A percentile compares a stretch with the other conserved stretches of the same genome.
Evolutionary conservation across 2,888 invertebrate species (phyloP).

Genomic region (Aleiodes alternator): DNA sequence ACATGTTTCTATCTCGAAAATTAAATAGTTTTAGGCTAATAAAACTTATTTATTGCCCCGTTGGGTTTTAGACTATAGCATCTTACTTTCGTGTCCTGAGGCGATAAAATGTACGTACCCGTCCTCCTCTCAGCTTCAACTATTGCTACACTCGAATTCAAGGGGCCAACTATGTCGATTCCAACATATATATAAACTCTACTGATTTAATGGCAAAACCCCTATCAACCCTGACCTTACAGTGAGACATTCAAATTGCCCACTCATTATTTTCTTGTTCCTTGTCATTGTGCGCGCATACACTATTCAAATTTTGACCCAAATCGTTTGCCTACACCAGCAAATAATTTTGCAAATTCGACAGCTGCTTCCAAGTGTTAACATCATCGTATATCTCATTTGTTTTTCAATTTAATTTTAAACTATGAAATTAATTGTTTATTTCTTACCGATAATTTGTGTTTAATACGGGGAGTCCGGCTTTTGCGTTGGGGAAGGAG

Average conservation of each 20-base stretch:
- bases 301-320: conserved; percentile 57
- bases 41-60: conserved; percentile 23
- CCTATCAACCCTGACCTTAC: conserved; percentile 44
- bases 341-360: conserved; percentile 39
- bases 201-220: conserved; percentile 38
- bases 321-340: conserved; percentile 43
- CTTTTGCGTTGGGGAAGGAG: conserved; percentile 67
- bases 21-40: conserved; percentile 24
- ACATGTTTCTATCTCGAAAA: conserved; percentile 11
- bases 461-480: conserved; percentile 66
- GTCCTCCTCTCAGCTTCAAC: background rate
- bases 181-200: conserved; percentile 29
- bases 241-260: conserved; percentile 37
- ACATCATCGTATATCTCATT: background rate
- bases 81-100: conserved; percentile 35
- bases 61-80: background rate
- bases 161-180: conserved; percentile 34
- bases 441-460: conserved; percentile 68
- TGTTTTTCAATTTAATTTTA: background rate
- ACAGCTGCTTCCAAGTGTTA: conserved; percentile 39
- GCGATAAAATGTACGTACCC: conserved; percentile 34
- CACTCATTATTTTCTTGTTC: background rate
- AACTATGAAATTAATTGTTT: conserved; percentile 10
- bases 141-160: background rate
- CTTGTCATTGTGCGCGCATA: background rate